Conservation (phyloP, 2,888 invertebrate genomes). For the Fragum fragum region DNA sequence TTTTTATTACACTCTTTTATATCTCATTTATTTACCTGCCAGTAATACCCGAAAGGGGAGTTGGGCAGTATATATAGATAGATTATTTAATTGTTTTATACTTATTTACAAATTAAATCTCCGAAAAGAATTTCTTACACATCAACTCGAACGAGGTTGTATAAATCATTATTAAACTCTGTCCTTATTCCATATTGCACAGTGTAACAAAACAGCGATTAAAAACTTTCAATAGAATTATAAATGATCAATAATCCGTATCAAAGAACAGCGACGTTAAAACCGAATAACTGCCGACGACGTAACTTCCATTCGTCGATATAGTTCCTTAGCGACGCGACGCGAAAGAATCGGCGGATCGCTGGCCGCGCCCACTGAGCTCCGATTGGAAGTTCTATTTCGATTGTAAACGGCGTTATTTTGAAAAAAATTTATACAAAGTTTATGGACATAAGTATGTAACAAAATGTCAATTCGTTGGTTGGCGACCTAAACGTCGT, state of each 20-base stretch:
- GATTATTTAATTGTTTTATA: no score
- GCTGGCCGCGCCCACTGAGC: no score
- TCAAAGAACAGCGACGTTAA: constrained; percentile 17
- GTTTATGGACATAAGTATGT: no score
- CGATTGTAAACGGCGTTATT: no score
- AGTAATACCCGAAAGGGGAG: no score
- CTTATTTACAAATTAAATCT: background rate
- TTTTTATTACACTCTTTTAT: background rate
- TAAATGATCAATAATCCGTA: constrained; percentile 28
- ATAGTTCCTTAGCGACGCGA: constrained; percentile 29
- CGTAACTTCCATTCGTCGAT: background rate
- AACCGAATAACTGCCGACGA: constrained; percentile 10
- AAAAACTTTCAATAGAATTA: constrained; percentile 23
- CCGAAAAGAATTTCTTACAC: background rate
- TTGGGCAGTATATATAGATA: no score
- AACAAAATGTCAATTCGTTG: no score
- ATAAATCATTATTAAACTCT: background rate
- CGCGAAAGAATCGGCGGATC: background rate
- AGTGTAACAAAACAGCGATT: constrained; percentile 6
- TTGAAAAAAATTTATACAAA: no score
- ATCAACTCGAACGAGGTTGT: background rate
- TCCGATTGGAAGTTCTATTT: no score
- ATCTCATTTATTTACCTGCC: no score
- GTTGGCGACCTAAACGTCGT: no score
- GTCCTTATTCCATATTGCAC: background rate